Conservation (phyloP, 2,113 vertebrate species). For the Poecile atricapillus region DNA sequence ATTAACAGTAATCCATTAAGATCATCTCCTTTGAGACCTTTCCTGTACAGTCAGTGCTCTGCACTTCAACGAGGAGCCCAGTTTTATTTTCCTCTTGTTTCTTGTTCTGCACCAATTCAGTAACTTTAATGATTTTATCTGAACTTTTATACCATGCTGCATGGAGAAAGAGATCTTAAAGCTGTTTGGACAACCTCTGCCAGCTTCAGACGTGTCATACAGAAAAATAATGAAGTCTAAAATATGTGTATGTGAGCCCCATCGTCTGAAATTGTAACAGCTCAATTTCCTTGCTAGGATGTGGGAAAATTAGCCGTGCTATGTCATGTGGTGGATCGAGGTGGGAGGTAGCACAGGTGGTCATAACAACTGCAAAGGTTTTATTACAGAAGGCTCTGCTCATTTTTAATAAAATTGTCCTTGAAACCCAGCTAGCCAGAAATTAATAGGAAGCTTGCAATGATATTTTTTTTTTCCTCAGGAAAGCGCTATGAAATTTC, state of each 20-base stretch:
- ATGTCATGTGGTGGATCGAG: not conserved
- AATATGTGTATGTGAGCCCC: not conserved
- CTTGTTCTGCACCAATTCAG: not conserved
- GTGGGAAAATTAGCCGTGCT: conserved; percentile 22
- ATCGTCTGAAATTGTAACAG: not conserved
- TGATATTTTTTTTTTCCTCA: conserved; percentile 2
- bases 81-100: not conserved
- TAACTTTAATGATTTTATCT: not conserved
- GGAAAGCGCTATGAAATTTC: conserved; percentile 16
- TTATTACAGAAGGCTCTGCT: conserved; percentile 35
- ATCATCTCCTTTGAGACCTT: conserved; percentile 3
- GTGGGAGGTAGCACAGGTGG: conserved; percentile 41
- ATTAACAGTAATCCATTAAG: conserved; percentile 55
- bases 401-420: conserved; percentile 62
- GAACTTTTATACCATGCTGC: not conserved
- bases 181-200: not conserved
- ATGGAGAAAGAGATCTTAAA: not conserved
- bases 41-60: not conserved
- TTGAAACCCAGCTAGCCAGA: conserved; percentile 46
- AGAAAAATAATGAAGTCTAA: conserved; percentile 27
- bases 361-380: conserved; percentile 38
- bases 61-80: not conserved
- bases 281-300: conserved; percentile 30
- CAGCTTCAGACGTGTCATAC: not conserved
- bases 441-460: conserved; percentile 42